These are phyloP conservation scores for Aphidoletes aphidimyza DNA, from an alignment of 2,888 invertebrate genomes.

Conservation along the genomic window DNA sequence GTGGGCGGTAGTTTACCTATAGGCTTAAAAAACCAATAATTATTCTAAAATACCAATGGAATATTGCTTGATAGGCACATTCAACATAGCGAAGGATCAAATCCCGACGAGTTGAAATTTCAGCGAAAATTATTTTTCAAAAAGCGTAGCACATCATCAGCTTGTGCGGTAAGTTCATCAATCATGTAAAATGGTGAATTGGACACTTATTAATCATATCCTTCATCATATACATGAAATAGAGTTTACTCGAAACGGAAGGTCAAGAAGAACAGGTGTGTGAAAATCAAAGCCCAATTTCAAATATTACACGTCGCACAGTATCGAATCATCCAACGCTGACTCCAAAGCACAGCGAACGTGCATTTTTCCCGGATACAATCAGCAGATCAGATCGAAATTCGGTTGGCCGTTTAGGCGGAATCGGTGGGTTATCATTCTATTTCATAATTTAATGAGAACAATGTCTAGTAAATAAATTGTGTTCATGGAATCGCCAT, in stretches of 20 bases:
- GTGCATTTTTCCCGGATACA: conserved; percentile 73
- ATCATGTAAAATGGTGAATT: neutral
- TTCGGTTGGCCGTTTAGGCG: conserved; percentile 73
- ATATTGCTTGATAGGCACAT: conserved; percentile 71
- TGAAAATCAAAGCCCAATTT: conserved; percentile 81
- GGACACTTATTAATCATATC: neutral
- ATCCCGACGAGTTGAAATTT: conserved; percentile 78
- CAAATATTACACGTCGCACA: conserved; percentile 76
- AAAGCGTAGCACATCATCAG: conserved; percentile 88
- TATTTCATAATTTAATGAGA: too few species aligned
- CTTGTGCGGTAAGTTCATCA: conserved; percentile 75
- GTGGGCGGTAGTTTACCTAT: too few species aligned
- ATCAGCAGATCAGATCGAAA: conserved; percentile 67
- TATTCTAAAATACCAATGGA: too few species aligned
- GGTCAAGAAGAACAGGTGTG: conserved; percentile 77
- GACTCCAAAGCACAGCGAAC: conserved; percentile 86
- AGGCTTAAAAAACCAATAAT: too few species aligned
- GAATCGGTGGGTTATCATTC: conserved; percentile 68
- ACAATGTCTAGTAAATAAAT: neutral
- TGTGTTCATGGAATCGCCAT: conserved; percentile 59
- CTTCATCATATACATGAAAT: too few species aligned
- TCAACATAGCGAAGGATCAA: conserved; percentile 74
- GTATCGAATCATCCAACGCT: conserved; percentile 69
- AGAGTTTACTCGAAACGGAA: conserved; percentile 86
- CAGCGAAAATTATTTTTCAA: conserved; percentile 86